Evolutionary conservation across 2,797 vertebrate genomes (phyloP).

Genomic region (Lerista edwardsae): DNA sequence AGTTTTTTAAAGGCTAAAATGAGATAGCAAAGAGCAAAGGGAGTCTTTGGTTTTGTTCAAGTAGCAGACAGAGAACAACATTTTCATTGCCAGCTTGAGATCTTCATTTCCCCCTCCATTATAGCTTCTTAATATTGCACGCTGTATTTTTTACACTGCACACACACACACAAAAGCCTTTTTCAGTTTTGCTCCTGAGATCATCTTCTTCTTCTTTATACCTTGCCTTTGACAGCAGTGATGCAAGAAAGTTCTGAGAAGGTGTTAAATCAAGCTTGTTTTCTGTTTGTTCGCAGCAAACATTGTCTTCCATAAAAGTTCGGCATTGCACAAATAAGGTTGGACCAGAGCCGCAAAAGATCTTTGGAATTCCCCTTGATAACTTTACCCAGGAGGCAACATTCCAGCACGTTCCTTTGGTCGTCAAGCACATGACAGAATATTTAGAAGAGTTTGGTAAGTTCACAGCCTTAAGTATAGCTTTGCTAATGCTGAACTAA

Average conservation of each 20-base stretch:
- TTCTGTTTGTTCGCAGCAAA: conserved; percentile 67
- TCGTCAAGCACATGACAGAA: conserved; percentile 80
- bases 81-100: not conserved
- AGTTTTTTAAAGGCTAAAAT: not conserved
- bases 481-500: not conserved
- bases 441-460: conserved; percentile 81
- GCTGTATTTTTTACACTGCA: not conserved
- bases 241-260: not conserved
- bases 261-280: not conserved
- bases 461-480: not conserved
- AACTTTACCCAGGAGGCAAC: conserved; percentile 64
- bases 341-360: conserved; percentile 65
- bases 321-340: conserved; percentile 73
- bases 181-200: not conserved
- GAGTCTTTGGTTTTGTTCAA: not conserved
- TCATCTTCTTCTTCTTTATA: not conserved
- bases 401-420: conserved; percentile 73
- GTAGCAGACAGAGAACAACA: not conserved
- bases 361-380: conserved; percentile 79
- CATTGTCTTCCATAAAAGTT: conserved; percentile 75
- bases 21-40: not conserved
- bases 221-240: not conserved
- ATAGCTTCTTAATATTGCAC: not conserved
- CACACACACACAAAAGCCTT: not conserved
- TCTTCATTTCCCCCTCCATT: not conserved